Evolutionary conservation across 1,140 invertebrate genomes (phyloP).

Genomic region (Trichoplusia ni): DNA sequence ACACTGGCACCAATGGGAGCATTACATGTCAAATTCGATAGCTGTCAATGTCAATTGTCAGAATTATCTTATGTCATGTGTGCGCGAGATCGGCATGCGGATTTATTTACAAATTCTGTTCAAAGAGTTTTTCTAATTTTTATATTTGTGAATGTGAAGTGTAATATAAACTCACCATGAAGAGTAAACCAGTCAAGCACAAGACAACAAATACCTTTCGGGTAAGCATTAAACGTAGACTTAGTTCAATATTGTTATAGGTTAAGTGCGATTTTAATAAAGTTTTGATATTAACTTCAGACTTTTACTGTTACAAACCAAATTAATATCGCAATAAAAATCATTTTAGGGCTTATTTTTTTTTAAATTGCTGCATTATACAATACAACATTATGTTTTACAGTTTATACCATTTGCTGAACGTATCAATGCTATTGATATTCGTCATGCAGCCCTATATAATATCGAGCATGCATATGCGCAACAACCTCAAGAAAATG

Average conservation of each 20-base stretch:
- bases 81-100: not conserved
- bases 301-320: not conserved
- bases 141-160: too few relatives aligned
- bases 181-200: conserved; percentile 89
- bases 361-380: not conserved
- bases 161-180: conserved; percentile 83
- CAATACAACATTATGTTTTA: conserved; percentile 52
- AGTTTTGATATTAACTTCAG: not conserved
- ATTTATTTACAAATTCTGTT: not conserved
- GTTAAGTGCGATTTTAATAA: conserved; percentile 38
- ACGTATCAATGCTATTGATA: conserved; percentile 90
- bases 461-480: conserved; percentile 86
- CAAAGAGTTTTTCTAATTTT: conserved; percentile 7
- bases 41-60: not conserved
- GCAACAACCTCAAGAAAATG: conserved; percentile 84
- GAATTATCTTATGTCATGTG: not conserved
- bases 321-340: not conserved
- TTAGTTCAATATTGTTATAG: conserved; percentile 29
- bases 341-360: not conserved
- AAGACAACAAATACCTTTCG: conserved; percentile 91
- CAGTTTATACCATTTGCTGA: conserved; percentile 94
- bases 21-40: too few relatives aligned
- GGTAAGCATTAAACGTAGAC: conserved; percentile 78
- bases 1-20: too few relatives aligned
- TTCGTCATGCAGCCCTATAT: conserved; percentile 87